Evolutionary conservation across 1,140 invertebrate species (phyloP).

Genomic region (Microplitis mediator): DNA sequence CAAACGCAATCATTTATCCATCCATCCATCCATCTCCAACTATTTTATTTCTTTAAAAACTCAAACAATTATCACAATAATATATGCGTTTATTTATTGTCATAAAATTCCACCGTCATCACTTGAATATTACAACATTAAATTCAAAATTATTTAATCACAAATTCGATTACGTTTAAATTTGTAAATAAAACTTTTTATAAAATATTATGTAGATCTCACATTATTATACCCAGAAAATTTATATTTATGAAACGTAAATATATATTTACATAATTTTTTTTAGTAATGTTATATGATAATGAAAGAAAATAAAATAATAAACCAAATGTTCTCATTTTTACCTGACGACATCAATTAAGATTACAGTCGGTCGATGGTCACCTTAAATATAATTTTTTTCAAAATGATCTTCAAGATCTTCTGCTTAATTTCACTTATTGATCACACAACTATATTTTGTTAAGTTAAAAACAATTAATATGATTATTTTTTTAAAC

Average conservation of each 20-base stretch:
- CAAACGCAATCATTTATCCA: slow-evolving; percentile 11
- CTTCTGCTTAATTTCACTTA: neutral
- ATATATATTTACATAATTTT: too few species aligned
- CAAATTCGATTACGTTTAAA: too few species aligned
- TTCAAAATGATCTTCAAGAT: neutral
- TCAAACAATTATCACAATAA: neutral
- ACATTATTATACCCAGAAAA: too few species aligned
- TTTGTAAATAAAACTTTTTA: too few species aligned
- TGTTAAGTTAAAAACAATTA: neutral
- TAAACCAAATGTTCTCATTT: neutral
- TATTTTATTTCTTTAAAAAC: neutral
- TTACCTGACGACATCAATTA: slow-evolving; percentile 48
- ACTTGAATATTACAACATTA: too few species aligned
- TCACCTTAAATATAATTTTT: neutral
- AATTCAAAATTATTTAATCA: too few species aligned
- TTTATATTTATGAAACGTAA: too few species aligned
- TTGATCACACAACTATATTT: too few species aligned
- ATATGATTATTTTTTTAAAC: neutral
- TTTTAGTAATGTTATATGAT: neutral
- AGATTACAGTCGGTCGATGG: neutral
- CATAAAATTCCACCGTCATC: too few species aligned
- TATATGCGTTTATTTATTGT: too few species aligned
- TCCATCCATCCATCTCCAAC: neutral
- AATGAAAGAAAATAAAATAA: neutral
- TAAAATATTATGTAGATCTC: too few species aligned